Percentiles rank a stretch among this genome's conserved stretches.
Evolutionary conservation across 1,140 invertebrate genomes (phyloP).

Genomic region (Frieseomelitta varia): DNA sequence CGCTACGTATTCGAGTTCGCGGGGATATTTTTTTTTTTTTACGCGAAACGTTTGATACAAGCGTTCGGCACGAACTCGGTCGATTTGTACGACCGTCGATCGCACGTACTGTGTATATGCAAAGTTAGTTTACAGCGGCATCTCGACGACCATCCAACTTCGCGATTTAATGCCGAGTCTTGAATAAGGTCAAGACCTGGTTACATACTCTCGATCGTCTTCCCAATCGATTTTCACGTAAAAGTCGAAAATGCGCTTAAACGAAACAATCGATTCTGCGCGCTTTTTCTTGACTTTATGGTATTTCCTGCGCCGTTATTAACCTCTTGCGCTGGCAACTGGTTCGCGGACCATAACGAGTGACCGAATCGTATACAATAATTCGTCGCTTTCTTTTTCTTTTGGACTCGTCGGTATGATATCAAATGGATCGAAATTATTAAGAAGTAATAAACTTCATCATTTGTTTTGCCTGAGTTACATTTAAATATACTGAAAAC

Average conservation of each 20-base stretch:
- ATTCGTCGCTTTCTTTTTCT: no score
- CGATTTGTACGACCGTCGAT: neutral
- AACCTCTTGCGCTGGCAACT: no score
- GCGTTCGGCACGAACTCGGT: no score
- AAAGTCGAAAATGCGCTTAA: conserved; percentile 5
- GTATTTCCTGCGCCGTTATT: neutral
- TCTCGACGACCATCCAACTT: conserved; percentile 5
- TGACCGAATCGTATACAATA: no score
- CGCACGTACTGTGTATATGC: conserved; percentile 16
- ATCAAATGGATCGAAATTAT: no score
- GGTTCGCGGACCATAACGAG: no score
- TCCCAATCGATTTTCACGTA: conserved; percentile 38
- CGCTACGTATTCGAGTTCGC: no score
- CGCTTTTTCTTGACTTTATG: neutral
- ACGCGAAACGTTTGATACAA: no score
- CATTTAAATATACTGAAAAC: no score
- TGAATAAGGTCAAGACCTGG: conserved; percentile 58
- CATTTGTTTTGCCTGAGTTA: no score
- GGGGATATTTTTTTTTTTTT: neutral
- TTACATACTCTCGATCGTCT: conserved; percentile 53
- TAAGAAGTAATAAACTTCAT: no score
- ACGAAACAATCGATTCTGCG: neutral
- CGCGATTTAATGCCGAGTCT: conserved; percentile 49
- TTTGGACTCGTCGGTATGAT: no score
- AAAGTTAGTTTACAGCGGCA: conserved; percentile 24